A percentile compares a stretch with the other conserved stretches of the same genome.
phyloP scores from a whole-genome alignment of 2,797 vertebrate genomes.

The Parambassis ranga region DNA sequence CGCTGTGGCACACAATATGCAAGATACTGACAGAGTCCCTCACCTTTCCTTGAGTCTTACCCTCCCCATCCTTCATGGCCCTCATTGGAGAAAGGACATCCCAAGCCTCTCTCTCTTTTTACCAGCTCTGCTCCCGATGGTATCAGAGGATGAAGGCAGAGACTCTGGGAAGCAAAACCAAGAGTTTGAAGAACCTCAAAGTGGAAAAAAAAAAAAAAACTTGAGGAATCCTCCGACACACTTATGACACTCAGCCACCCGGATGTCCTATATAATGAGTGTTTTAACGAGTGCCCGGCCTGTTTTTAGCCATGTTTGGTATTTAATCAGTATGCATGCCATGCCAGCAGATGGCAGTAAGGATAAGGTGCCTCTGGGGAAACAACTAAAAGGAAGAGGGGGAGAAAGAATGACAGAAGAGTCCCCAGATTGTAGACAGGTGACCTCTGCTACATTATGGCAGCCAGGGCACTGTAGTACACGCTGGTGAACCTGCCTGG shows the following conservation, averaged over 20 bases:
- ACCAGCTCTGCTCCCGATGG: not conserved
- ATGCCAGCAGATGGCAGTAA: slow-evolving; percentile 74
- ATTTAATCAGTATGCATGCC: slow-evolving; percentile 67
- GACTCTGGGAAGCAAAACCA: slow-evolving; percentile 2
- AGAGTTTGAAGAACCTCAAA: slow-evolving; percentile 34
- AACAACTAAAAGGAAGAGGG: slow-evolving; percentile 50
- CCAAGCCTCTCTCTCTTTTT: slow-evolving; percentile 1
- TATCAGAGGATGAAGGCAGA: not conserved
- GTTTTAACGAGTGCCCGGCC: slow-evolving; percentile 50
- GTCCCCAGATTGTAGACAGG: slow-evolving; percentile 50
- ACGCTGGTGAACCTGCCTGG: slow-evolving; percentile 28
- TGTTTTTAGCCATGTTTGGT: slow-evolving; percentile 64
- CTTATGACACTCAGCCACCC: slow-evolving; percentile 29
- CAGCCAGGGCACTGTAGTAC: slow-evolving; percentile 25
- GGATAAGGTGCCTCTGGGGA: slow-evolving; percentile 65
- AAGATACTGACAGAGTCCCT: slow-evolving; percentile 28
- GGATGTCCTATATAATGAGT: slow-evolving; percentile 49
- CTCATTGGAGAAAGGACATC: slow-evolving; percentile 27
- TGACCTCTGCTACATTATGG: slow-evolving; percentile 61
- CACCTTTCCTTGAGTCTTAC: slow-evolving; percentile 15
- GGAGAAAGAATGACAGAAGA: slow-evolving; percentile 45
- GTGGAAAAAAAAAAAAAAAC: not conserved
- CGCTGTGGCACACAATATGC: slow-evolving; percentile 10
- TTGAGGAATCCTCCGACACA: slow-evolving; percentile 32
- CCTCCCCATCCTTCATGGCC: not conserved